These are phyloP conservation scores for Plectropomus leopardus DNA, from an alignment of 2,113 vertebrate species.

Conservation along the genomic window DNA sequence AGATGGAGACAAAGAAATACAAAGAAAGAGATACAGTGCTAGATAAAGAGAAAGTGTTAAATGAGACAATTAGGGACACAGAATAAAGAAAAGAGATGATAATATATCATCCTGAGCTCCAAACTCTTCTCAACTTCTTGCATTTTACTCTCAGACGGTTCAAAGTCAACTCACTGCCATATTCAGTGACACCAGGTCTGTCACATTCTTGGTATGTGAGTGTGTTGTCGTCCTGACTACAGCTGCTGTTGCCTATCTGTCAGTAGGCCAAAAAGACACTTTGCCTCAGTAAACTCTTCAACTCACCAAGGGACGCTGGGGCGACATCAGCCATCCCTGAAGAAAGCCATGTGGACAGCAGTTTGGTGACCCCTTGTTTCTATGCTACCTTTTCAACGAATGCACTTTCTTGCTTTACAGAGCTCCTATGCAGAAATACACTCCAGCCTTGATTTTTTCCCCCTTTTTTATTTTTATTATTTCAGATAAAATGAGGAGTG, in stretches of 20 bases:
- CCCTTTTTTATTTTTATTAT: too few species aligned
- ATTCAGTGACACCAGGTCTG: conserved; percentile 22
- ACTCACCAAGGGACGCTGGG: conserved; percentile 71
- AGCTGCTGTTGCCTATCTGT: conserved; percentile 76
- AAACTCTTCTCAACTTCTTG: conserved; percentile 14
- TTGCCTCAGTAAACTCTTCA: conserved; percentile 78
- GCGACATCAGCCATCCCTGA: conserved; percentile 42
- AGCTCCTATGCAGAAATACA: too few species aligned
- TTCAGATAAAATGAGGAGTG: too few species aligned
- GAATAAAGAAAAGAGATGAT: conserved; percentile 21
- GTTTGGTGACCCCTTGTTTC: conserved; percentile 9
- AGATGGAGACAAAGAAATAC: conserved; percentile 37
- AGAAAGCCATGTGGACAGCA: conserved; percentile 39
- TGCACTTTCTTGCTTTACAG: background rate
- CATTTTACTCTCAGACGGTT: conserved; percentile 5
- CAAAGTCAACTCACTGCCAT: background rate
- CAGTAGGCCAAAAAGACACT: conserved; percentile 55
- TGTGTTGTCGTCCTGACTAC: conserved; percentile 32
- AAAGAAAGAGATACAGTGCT: conserved; percentile 21
- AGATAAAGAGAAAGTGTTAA: conserved; percentile 40
- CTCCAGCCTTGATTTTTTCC: too few species aligned
- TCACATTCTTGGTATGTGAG: conserved; percentile 23
- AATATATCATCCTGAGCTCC: background rate
- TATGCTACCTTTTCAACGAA: background rate
- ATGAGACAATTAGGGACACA: conserved; percentile 39